Evolutionary conservation across 2,113 vertebrate species (phyloP).

Genomic region (Muscicapa adusta): DNA sequence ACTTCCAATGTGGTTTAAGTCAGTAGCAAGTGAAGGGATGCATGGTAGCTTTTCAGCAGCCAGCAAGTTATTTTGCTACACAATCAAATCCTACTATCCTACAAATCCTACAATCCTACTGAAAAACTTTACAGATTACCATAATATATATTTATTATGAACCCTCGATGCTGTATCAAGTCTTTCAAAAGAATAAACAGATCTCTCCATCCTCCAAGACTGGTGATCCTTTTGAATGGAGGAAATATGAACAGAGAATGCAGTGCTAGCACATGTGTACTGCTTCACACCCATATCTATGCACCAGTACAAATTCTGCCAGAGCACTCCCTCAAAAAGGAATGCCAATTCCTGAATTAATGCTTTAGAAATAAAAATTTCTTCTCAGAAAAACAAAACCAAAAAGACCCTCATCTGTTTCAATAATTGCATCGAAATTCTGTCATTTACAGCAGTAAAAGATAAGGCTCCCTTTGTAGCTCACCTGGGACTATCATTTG

Average conservation of each 20-base stretch:
- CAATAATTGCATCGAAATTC: not conserved
- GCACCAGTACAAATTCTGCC: not conserved
- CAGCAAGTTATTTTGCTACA: not conserved
- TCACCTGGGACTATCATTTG: not conserved
- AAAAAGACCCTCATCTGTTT: not conserved
- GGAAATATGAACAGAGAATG: not conserved
- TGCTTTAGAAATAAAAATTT: not conserved
- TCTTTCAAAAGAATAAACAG: not conserved
- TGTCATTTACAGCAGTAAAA: not conserved
- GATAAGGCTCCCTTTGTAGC: not conserved
- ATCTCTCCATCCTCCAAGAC: not conserved
- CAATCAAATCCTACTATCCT: no score
- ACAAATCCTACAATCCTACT: not conserved
- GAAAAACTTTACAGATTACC: not conserved
- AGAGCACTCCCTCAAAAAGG: not conserved
- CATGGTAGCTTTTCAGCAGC: not conserved
- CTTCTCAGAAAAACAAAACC: not conserved
- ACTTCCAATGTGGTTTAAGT: not conserved
- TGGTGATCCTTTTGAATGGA: not conserved
- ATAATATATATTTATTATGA: not conserved
- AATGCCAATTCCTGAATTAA: not conserved
- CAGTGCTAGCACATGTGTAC: rapidly evolving
- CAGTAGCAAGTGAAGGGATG: not conserved
- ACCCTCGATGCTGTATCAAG: not conserved
- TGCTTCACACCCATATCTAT: not conserved